Conservation (phyloP, 2,113 vertebrate species). For the Parus major region DNA sequence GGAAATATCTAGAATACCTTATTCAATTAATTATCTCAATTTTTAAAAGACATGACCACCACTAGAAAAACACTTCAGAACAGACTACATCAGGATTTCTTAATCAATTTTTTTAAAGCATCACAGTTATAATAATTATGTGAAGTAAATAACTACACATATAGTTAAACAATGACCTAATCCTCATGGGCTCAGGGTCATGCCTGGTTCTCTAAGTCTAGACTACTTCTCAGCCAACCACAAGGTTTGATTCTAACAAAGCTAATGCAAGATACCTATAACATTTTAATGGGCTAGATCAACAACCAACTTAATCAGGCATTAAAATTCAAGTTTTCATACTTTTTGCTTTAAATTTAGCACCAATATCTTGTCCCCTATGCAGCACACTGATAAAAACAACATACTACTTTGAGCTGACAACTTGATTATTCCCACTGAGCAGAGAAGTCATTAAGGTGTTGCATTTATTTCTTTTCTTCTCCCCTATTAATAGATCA, state of each 20-base stretch:
- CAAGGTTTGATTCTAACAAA: background rate
- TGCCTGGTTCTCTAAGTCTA: background rate
- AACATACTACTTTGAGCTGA: slow-evolving; percentile 21
- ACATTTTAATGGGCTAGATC: background rate
- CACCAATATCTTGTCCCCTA: background rate
- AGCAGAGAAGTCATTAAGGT: background rate
- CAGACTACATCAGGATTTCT: background rate
- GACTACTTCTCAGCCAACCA: background rate
- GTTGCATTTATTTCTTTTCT: slow-evolving; percentile 18
- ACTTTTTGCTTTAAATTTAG: slow-evolving; percentile 40
- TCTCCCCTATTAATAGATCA: slow-evolving; percentile 26
- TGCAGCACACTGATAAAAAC: background rate
- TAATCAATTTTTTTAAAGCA: background rate
- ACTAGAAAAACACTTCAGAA: background rate
- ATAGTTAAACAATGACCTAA: background rate
- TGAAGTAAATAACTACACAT: background rate
- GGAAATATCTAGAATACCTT: background rate
- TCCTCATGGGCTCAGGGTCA: background rate
- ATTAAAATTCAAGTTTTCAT: slow-evolving; percentile 17
- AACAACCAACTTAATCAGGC: background rate
- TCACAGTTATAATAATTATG: background rate
- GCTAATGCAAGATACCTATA: background rate
- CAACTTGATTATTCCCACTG: slow-evolving; percentile 36
- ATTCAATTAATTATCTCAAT: background rate
- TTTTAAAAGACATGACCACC: background rate